Evolutionary conservation across 2,888 invertebrate species (phyloP).

Genomic region (Belgica antarctica): DNA sequence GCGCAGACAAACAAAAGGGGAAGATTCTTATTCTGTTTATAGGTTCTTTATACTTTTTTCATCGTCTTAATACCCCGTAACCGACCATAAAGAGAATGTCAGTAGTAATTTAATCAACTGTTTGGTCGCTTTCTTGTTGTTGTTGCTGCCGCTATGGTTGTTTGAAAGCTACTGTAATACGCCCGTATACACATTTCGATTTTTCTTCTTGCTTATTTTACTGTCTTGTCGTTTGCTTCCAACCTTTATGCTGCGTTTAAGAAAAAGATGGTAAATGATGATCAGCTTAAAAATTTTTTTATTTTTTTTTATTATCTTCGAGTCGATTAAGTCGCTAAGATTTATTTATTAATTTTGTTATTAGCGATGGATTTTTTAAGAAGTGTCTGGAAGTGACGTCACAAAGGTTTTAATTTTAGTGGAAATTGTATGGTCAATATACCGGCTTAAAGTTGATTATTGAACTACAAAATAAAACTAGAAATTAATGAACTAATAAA

Average conservation of each 20-base stretch:
- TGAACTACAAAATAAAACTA: no score
- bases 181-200: conserved; percentile 21
- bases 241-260: conserved; percentile 10
- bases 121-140: conserved; percentile 22
- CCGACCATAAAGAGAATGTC: conserved; percentile 32
- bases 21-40: conserved; percentile 4
- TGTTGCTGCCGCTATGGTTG: neutral
- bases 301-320: no score
- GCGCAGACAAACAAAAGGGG: conserved; percentile 4
- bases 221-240: neutral
- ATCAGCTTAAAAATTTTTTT: no score
- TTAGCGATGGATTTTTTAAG: no score
- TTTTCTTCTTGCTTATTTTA: conserved; percentile 4
- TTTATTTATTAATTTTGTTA: no score
- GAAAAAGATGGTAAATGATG: neutral
- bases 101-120: conserved; percentile 42
- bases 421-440: no score
- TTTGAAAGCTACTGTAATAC: conserved; percentile 36
- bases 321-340: no score
- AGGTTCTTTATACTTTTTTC: conserved; percentile 14
- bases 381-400: no score
- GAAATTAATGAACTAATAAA: no score
- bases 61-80: conserved; percentile 15
- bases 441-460: no score
- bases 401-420: no score